Base-by-base conservation (phyloP, 2,113 vertebrate species). In the Sigmodon hispidus region DNA sequence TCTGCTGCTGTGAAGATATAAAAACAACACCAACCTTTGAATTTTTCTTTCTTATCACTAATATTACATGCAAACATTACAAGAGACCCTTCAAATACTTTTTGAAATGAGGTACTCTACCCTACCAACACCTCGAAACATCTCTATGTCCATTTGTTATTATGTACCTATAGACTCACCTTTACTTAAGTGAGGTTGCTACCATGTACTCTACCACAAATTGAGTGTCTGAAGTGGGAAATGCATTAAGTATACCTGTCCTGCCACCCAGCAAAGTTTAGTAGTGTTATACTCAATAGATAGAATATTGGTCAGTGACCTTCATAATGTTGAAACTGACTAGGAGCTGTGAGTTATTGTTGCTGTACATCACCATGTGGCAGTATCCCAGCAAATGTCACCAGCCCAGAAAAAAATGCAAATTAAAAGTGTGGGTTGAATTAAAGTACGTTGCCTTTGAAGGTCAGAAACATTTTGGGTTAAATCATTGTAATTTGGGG, bases 111-210 rank as follows among this genome's bases (percentile, higher is more conserved):
- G 9, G 16, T 69, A 10, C 5, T 72, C 77, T 59, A 79, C n/a
- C 63, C 80, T 55, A 65, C 36, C 50, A 79, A 70, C n/a, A 24
- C 26, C 40, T 43, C 21, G 43, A 81, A 81, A 3, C 21, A 19
- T 59, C 21, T 40, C 2, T 7, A 26, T 89, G 52, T 15, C 16
- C 24, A 29, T 15, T 29, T 72, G 31, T 31, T 85, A 11, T n/a
- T 29, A 12, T 0, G 24, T n/a, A 2, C 5, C 7, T 89, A 13
- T 4, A 87, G 63, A 45, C 15, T 15, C 15, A 16, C 21, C 29
- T 55, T 36, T 15, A 19, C 7, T 79, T 36, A 43, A 0, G 0
- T 0, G 15, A 34, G 2, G 9, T 15, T 48, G 0, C 31, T 57
- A 26, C 59, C 36, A 43, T 11, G 7, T 40, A 52, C 7, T 34